phyloP scores from a whole-genome alignment of 2,888 invertebrate species.

The Rhodophaea formosa region DNA sequence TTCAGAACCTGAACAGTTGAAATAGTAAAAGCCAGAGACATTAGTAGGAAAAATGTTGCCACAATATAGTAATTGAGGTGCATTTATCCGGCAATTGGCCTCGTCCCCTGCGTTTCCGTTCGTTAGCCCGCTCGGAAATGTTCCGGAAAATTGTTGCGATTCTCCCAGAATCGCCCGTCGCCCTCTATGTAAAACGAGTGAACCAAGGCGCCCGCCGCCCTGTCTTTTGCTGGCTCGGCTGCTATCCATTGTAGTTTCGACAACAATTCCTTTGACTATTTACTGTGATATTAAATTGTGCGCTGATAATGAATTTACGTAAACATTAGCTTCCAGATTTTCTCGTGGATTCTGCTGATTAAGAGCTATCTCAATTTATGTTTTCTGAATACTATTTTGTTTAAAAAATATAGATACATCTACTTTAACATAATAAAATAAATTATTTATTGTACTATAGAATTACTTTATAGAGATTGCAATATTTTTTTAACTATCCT shows the following conservation, averaged over 20 bases:
- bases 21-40: constrained; percentile 34
- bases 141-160: constrained; percentile 74
- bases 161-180: constrained; percentile 52
- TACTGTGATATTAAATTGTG: not conserved
- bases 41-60: constrained; percentile 70
- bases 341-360: not conserved
- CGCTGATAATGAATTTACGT: constrained; percentile 7
- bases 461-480: too few relatives aligned
- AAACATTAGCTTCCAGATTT: not conserved
- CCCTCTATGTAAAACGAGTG: constrained; percentile 56
- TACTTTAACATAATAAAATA: too few relatives aligned
- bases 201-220: constrained; percentile 35
- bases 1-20: not conserved
- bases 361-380: too few relatives aligned
- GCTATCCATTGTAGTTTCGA: constrained; percentile 17
- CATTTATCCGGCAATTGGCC: constrained; percentile 76
- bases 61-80: constrained; percentile 74
- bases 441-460: too few relatives aligned
- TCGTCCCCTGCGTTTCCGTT: constrained; percentile 74
- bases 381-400: not conserved
- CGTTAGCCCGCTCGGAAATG: constrained; percentile 73
- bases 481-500: too few relatives aligned
- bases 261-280: constrained; percentile 16
- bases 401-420: too few relatives aligned
- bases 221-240: constrained; percentile 13